Base-by-base conservation (phyloP, 2,797 vertebrate species). In the Pteropus rufus region DNA sequence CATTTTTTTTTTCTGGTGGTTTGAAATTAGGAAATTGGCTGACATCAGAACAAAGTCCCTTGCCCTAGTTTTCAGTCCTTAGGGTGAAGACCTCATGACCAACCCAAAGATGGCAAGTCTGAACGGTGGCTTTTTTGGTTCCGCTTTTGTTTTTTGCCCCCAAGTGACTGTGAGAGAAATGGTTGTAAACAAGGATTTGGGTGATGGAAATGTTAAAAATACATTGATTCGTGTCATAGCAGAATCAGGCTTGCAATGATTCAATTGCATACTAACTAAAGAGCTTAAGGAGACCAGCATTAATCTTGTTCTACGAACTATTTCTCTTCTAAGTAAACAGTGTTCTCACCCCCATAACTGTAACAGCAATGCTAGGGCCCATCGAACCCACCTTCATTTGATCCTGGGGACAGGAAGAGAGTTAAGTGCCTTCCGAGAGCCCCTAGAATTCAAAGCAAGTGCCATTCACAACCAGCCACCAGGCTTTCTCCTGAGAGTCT, bases 11-110 rank as follows among this genome's bases (percentile, higher is more conserved):
- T 49, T 49, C 36, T 80, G 39, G 56, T 95, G n/a, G 36, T 72
- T 70, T 82, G 84, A 77, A 80, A 96, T 86, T 56, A 75, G 34
- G 90, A 96, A 96, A 80, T 75, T 90, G 77, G 65, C 77, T 72
- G 26, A 82, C 77, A 82, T 89, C 83, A 8, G 84, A 89, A 89
- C 93, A 54, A 62, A 96, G 31, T 36, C 52, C 58, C 60, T 60
- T 75, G 87, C 49, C 89, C 89, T 56, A 80, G 75, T 91, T 95
- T 94, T 67, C 58, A 72, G 49, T 89, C 72, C 87, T 95, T 70
- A 26, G 34, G 24, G 80, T 49, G 10, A 92, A 84, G 89, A 73
- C 34, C 52, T 93, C 73, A 26, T 9, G 90, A 82, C 80, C 70
- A 65, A 83, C 41, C 93, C 85, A 80, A 90, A 96, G 65, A 91